phyloP scores from a whole-genome alignment of 2,888 invertebrate genomes.

The Agrenia bidenticulata region DNA sequence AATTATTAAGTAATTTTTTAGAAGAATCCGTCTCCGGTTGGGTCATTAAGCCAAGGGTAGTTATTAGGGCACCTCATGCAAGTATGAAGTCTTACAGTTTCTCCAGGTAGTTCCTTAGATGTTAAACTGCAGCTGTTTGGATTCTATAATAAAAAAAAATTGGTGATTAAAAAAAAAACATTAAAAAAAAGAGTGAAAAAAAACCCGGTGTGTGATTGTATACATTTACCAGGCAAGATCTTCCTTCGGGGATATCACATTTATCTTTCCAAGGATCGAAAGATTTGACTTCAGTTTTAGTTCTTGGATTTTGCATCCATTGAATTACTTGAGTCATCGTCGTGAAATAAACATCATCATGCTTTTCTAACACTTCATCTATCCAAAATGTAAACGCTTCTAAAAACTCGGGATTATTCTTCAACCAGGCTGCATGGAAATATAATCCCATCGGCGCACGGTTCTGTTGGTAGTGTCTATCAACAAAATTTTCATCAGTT shows the following conservation, averaged over 20 bases:
- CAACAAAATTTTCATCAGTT: too few relatives aligned
- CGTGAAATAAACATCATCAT: slow-evolving; percentile 89
- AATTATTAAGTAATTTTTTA: not conserved
- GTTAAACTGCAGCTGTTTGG: slow-evolving; percentile 88
- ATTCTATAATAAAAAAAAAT: slow-evolving; percentile 32
- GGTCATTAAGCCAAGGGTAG: slow-evolving; percentile 93
- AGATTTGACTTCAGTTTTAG: slow-evolving; percentile 79
- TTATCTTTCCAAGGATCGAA: slow-evolving; percentile 94
- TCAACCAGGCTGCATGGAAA: slow-evolving; percentile 94
- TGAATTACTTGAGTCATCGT: slow-evolving; percentile 92
- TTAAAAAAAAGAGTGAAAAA: too few relatives aligned
- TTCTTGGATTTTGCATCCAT: slow-evolving; percentile 91
- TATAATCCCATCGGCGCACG: slow-evolving; percentile 79
- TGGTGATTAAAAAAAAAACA: not conserved
- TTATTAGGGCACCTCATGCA: slow-evolving; percentile 91
- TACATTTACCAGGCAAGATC: slow-evolving; percentile 44
- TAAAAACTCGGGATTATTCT: slow-evolving; percentile 87
- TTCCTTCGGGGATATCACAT: slow-evolving; percentile 69
- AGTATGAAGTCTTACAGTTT: slow-evolving; percentile 89
- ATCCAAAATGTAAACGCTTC: slow-evolving; percentile 93
- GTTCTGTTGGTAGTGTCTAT: slow-evolving; percentile 80
- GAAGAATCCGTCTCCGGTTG: slow-evolving; percentile 64
- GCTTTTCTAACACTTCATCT: slow-evolving; percentile 79
- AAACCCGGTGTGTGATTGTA: too few relatives aligned
- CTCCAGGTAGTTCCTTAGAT: slow-evolving; percentile 89